Evolutionary conservation across 2,797 vertebrate species (phyloP).

Genomic region (Centroberyx gerrardi): DNA sequence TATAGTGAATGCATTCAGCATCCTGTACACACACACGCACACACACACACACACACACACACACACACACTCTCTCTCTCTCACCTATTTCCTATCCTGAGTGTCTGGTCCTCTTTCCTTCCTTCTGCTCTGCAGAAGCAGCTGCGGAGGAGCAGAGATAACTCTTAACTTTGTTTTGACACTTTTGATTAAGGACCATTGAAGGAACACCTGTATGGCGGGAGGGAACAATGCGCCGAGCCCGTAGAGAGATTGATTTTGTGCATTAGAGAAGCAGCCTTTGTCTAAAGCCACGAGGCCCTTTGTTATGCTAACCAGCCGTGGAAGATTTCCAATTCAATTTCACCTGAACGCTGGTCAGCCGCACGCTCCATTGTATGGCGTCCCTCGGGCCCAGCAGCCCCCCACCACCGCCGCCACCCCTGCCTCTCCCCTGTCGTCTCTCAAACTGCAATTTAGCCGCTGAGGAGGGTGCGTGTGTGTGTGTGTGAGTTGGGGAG

Average conservation of each 20-base stretch:
- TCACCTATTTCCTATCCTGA: slow-evolving; percentile 63
- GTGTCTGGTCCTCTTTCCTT: slow-evolving; percentile 66
- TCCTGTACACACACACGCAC: slow-evolving; percentile 32
- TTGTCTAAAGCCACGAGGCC: slow-evolving; percentile 95
- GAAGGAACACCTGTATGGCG: slow-evolving; percentile 92
- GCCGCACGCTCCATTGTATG: slow-evolving; percentile 93
- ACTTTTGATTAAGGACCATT: slow-evolving; percentile 93
- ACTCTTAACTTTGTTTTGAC: slow-evolving; percentile 93
- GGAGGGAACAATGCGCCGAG: slow-evolving; percentile 86
- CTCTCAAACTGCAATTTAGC: slow-evolving; percentile 98
- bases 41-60: slow-evolving; percentile 19
- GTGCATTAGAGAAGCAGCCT: slow-evolving; percentile 93
- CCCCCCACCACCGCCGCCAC: slow-evolving; percentile 70
- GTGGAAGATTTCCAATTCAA: slow-evolving; percentile 99
- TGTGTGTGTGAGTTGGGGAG: slow-evolving; percentile 14
- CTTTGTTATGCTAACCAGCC: slow-evolving; percentile 99
- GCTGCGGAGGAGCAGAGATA: slow-evolving; percentile 86
- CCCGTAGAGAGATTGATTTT: slow-evolving; percentile 92
- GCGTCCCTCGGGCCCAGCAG: slow-evolving; percentile 89
- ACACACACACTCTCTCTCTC: slow-evolving; percentile 9
- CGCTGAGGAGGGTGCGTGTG: slow-evolving; percentile 80
- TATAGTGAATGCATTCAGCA: slow-evolving; percentile 48
- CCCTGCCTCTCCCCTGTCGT: slow-evolving; percentile 87
- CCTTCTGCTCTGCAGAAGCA: slow-evolving; percentile 74
- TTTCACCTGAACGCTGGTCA: slow-evolving; percentile 99